These are phyloP conservation scores for Drosophila limbata DNA, from an alignment of 2,888 invertebrate species.

Conservation along the genomic window DNA sequence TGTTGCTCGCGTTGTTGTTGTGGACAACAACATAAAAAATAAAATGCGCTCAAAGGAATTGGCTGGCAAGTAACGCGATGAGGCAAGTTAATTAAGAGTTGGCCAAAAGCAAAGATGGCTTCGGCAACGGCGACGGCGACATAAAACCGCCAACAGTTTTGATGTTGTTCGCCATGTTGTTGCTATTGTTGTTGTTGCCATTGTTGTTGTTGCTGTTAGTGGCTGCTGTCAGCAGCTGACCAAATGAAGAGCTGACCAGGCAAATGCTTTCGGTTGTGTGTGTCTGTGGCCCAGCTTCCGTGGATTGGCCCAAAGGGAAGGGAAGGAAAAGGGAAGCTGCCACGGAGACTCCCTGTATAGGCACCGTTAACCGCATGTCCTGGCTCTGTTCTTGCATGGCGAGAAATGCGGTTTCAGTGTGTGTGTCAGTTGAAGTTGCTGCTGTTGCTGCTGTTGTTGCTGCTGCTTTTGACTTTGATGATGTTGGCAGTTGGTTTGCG, in stretches of 20 bases:
- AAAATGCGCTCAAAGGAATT: slow-evolving; percentile 75
- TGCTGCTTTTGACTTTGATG: slow-evolving; percentile 63
- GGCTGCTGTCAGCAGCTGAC: slow-evolving; percentile 66
- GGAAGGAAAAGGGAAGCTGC: not conserved
- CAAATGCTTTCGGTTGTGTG: slow-evolving; percentile 49
- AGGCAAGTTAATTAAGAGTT: slow-evolving; percentile 76
- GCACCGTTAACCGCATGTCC: slow-evolving; percentile 58
- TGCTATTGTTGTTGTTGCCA: slow-evolving; percentile 24
- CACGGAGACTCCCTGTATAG: slow-evolving; percentile 36
- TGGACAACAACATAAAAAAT: slow-evolving; percentile 55
- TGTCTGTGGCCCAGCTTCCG: slow-evolving; percentile 18
- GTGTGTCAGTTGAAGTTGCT: slow-evolving; percentile 33
- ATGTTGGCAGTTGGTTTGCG: slow-evolving; percentile 58
- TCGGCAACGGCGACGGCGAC: slow-evolving; percentile 30
- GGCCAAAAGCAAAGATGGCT: slow-evolving; percentile 59
- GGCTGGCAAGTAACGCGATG: slow-evolving; percentile 46
- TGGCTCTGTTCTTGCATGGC: slow-evolving; percentile 48
- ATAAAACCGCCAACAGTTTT: slow-evolving; percentile 64
- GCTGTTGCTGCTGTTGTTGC: slow-evolving; percentile 6
- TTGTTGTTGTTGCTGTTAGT: slow-evolving; percentile 29
- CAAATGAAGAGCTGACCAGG: slow-evolving; percentile 73
- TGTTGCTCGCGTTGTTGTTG: slow-evolving; percentile 29
- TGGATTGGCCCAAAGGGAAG: slow-evolving; percentile 2
- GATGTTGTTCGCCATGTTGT: slow-evolving; percentile 20
- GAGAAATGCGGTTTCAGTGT: slow-evolving; percentile 59